Evolutionary conservation across 2,888 invertebrate genomes (phyloP).

Genomic region (Girardia tigrina): DNA sequence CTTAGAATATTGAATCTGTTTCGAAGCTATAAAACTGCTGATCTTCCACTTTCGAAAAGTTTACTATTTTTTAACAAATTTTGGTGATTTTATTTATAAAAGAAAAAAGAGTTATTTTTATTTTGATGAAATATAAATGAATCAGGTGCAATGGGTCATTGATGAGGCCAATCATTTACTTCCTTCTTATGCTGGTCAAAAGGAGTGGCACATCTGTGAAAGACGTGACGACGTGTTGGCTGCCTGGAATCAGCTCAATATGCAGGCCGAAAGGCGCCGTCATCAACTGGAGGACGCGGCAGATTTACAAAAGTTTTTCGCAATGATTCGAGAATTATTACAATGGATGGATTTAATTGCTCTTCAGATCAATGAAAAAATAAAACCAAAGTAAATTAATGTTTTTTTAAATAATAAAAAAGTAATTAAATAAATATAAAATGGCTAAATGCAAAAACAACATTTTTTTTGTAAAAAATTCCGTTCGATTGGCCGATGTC

Average conservation of each 20-base stretch:
- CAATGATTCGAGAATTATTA: slow-evolving; percentile 84
- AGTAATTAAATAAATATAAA: too few relatives aligned
- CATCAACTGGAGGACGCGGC: slow-evolving; percentile 82
- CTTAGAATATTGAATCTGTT: too few relatives aligned
- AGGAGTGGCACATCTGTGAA: slow-evolving; percentile 85
- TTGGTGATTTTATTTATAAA: too few relatives aligned
- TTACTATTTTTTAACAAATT: too few relatives aligned
- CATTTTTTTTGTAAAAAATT: too few relatives aligned
- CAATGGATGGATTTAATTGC: slow-evolving; percentile 75
- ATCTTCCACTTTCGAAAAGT: too few relatives aligned
- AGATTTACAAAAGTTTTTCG: slow-evolving; percentile 83
- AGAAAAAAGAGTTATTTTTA: too few relatives aligned
- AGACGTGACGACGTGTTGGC: slow-evolving; percentile 81
- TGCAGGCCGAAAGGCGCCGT: slow-evolving; percentile 48
- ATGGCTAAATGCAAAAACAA: too few relatives aligned
- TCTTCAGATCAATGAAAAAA: background rate
- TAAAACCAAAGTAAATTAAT: background rate
- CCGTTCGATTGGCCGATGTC: too few relatives aligned
- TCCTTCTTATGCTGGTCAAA: slow-evolving; percentile 90
- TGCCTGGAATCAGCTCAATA: slow-evolving; percentile 82
- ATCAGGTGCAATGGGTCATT: slow-evolving; percentile 41
- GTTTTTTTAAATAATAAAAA: too few relatives aligned
- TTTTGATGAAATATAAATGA: too few relatives aligned
- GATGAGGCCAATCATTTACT: slow-evolving; percentile 64
- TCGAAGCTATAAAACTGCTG: too few relatives aligned